A percentile compares a stretch with the other conserved stretches of the same genome.
Evolutionary conservation across 2,113 vertebrate genomes (phyloP).

Genomic region (Phalacrocorax aristotelis): DNA sequence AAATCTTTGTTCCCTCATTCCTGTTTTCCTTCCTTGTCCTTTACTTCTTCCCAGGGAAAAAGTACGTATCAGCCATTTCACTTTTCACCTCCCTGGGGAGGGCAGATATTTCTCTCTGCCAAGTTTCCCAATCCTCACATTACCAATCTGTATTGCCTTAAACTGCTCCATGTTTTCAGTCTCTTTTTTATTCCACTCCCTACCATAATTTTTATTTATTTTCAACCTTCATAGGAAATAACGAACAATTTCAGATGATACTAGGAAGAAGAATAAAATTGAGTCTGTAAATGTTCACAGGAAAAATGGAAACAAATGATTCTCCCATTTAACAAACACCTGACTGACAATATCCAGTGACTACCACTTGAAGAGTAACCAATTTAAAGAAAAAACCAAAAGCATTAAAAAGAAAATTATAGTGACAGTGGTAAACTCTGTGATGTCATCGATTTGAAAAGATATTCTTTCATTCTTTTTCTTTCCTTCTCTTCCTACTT

Average conservation of each 20-base stretch:
- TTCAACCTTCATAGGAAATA: neutral
- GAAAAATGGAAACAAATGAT: neutral
- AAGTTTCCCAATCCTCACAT: fast-evolving
- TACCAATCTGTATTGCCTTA: neutral
- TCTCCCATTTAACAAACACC: neutral
- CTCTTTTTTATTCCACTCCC: neutral
- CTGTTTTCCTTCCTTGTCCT: neutral
- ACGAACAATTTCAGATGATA: neutral
- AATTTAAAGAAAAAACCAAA: fast-evolving
- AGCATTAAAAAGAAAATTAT: neutral
- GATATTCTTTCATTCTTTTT: neutral
- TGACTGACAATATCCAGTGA: neutral
- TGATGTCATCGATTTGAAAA: neutral
- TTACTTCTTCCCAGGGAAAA: neutral
- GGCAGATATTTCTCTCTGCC: neutral
- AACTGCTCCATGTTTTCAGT: neutral
- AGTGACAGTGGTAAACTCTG: neutral
- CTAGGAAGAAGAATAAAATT: neutral
- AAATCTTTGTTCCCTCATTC: neutral
- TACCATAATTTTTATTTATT: neutral
- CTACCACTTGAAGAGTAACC: neutral
- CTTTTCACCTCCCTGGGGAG: neutral
- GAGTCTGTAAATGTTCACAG: neutral
- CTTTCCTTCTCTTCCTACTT: neutral
- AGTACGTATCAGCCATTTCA: neutral